Evolutionary conservation across 2,888 invertebrate genomes (phyloP).

Genomic region (Drosophila pseudotakahashii): DNA sequence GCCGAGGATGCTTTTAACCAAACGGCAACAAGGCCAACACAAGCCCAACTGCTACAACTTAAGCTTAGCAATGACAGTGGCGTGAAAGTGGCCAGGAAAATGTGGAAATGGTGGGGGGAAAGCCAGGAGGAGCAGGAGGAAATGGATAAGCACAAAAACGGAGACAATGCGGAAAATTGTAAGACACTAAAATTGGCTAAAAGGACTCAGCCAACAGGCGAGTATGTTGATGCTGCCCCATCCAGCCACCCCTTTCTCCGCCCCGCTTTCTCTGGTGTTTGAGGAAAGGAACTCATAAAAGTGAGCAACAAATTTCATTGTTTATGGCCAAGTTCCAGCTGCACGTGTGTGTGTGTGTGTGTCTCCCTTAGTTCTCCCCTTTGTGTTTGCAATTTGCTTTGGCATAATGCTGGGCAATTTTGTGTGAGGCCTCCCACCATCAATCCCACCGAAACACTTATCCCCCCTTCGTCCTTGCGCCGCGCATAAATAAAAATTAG

Average conservation of each 20-base stretch:
- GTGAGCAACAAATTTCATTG: conserved; percentile 76
- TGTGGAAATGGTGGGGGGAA: background rate
- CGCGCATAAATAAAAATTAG: conserved; percentile 58
- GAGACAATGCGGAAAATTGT: conserved; percentile 76
- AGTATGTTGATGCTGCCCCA: conserved; percentile 50
- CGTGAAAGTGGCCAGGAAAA: conserved; percentile 43
- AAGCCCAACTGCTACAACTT: conserved; percentile 59
- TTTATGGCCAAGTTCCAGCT: conserved; percentile 53
- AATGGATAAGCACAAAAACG: conserved; percentile 60
- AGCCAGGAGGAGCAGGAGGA: conserved; percentile 9
- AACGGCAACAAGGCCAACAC: conserved; percentile 42
- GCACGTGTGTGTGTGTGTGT: conserved; percentile 4
- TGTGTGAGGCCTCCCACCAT: conserved; percentile 22
- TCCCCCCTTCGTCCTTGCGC: conserved; percentile 1
- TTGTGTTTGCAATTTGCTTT: conserved; percentile 47
- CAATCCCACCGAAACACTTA: conserved; percentile 11
- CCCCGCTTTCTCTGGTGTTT: conserved; percentile 23
- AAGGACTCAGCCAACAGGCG: conserved; percentile 58
- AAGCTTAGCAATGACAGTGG: conserved; percentile 68
- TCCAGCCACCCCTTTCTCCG: background rate
- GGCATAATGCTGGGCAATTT: conserved; percentile 47
- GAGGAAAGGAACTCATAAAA: conserved; percentile 71
- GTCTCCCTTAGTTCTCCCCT: conserved; percentile 5
- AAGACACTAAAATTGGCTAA: conserved; percentile 76
- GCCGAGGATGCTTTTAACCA: conserved; percentile 70